Conservation (phyloP, 2,113 vertebrate species). For the Chaenogobius annularis region DNA sequence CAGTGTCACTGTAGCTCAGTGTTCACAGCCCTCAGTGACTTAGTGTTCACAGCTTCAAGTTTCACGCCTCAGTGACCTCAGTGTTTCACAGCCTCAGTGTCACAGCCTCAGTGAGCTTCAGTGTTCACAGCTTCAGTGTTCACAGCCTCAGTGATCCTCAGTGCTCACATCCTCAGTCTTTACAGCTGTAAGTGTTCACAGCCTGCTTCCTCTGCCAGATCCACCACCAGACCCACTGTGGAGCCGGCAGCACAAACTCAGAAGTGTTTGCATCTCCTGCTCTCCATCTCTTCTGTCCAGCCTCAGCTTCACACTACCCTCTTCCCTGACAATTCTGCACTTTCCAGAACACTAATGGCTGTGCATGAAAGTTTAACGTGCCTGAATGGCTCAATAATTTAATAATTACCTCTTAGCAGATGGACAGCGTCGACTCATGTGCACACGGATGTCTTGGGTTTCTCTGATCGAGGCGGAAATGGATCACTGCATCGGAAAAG, state of each 20-base stretch:
- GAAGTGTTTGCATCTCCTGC: slow-evolving; percentile 15
- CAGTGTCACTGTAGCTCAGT: no score
- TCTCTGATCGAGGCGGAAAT: background rate
- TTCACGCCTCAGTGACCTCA: no score
- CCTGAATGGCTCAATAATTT: slow-evolving; percentile 68
- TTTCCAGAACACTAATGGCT: slow-evolving; percentile 64
- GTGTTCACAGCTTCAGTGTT: no score
- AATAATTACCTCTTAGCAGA: slow-evolving; percentile 68
- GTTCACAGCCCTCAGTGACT: no score
- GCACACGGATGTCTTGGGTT: slow-evolving; percentile 9
- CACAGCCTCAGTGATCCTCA: no score
- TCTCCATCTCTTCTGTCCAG: slow-evolving; percentile 5
- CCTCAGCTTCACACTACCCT: slow-evolving; percentile 13
- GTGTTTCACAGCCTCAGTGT: no score
- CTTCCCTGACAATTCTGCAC: slow-evolving; percentile 2
- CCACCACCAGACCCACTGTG: background rate
- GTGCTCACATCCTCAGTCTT: background rate
- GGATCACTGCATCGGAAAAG: slow-evolving; percentile 3
- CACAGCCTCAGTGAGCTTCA: no score
- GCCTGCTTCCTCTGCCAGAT: background rate
- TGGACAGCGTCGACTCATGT: slow-evolving; percentile 23
- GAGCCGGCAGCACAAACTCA: background rate
- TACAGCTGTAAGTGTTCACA: no score
- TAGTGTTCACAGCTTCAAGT: no score
- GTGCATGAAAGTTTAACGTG: slow-evolving; percentile 70